Evolutionary conservation across 2,113 vertebrate genomes (phyloP).

Genomic region (Chelonoidis abingdonii): DNA sequence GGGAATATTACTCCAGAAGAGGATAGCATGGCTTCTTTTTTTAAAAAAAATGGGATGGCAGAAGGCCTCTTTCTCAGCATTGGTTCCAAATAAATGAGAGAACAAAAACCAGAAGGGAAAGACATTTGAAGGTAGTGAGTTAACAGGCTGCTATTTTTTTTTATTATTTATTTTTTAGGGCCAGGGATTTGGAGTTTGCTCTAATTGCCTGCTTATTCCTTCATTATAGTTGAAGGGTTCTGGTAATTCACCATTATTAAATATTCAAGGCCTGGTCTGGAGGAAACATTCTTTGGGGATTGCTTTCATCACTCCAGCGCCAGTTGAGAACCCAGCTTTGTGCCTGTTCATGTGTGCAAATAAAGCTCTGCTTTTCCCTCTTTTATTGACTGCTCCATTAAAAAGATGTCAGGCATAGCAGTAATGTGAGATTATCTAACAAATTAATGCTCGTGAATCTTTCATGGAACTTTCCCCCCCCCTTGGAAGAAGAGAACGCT

Average conservation of each 20-base stretch:
- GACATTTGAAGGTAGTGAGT: constrained; percentile 6
- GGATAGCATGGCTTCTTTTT: background rate
- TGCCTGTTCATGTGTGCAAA: constrained; percentile 65
- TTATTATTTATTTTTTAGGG: constrained; percentile 61
- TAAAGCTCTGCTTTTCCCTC: constrained; percentile 28
- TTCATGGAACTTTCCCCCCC: constrained; percentile 45
- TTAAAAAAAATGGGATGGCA: background rate
- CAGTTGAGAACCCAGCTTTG: constrained; percentile 41
- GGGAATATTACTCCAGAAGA: constrained; percentile 42
- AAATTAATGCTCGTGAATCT: constrained; percentile 78
- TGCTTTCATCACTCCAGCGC: constrained; percentile 34
- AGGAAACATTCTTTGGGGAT: constrained; percentile 61
- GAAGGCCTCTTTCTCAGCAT: constrained; percentile 38
- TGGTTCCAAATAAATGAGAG: constrained; percentile 52
- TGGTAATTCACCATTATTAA: constrained; percentile 83
- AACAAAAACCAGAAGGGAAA: constrained; percentile 33
- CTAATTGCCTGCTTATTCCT: constrained; percentile 82
- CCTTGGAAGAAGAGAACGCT: background rate
- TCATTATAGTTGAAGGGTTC: constrained; percentile 84
- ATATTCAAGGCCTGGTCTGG: constrained; percentile 81
- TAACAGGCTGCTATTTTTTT: constrained; percentile 53
- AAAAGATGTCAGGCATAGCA: constrained; percentile 24
- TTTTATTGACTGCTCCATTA: constrained; percentile 50
- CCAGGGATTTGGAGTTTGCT: constrained; percentile 80
- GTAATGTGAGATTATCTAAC: constrained; percentile 80